These are phyloP conservation scores for Oreochromis aureus DNA, from an alignment of 2,113 vertebrate species.

Conservation along the genomic window DNA sequence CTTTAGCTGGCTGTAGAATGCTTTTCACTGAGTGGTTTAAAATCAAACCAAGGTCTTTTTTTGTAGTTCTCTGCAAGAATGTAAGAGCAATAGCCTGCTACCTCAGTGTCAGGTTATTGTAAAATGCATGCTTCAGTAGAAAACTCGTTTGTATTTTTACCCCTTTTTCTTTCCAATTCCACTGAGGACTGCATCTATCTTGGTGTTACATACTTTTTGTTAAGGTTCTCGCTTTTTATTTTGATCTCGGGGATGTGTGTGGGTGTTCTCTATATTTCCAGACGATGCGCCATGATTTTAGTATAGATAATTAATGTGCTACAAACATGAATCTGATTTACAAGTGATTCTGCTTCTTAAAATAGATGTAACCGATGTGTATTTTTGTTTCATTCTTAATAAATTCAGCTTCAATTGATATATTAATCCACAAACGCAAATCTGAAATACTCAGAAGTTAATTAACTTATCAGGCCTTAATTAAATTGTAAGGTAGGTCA, in stretches of 20 bases:
- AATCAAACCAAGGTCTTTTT: not conserved
- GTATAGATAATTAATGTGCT: not conserved
- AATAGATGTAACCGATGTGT: not conserved
- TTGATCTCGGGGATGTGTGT: not conserved
- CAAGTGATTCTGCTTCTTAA: not conserved
- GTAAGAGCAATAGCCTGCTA: not conserved
- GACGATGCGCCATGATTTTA: not conserved
- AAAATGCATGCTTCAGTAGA: not conserved
- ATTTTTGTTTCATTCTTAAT: not conserved
- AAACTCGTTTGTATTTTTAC: not conserved
- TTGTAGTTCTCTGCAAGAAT: not conserved
- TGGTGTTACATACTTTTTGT: not conserved
- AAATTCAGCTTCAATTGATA: not conserved
- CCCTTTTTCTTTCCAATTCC: not conserved
- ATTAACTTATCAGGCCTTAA: not conserved
- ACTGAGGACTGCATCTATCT: not conserved
- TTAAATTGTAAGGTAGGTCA: not conserved
- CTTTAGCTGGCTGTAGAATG: not conserved
- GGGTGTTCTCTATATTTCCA: not conserved
- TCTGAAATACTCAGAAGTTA: not conserved
- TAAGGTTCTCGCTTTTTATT: not conserved
- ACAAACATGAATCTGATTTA: not conserved
- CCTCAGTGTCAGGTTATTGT: not conserved
- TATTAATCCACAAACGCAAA: not conserved
- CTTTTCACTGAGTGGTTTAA: not conserved